These are phyloP conservation scores for Trachemys scripta DNA, from an alignment of 2,113 vertebrate genomes.

Conservation along the genomic window DNA sequence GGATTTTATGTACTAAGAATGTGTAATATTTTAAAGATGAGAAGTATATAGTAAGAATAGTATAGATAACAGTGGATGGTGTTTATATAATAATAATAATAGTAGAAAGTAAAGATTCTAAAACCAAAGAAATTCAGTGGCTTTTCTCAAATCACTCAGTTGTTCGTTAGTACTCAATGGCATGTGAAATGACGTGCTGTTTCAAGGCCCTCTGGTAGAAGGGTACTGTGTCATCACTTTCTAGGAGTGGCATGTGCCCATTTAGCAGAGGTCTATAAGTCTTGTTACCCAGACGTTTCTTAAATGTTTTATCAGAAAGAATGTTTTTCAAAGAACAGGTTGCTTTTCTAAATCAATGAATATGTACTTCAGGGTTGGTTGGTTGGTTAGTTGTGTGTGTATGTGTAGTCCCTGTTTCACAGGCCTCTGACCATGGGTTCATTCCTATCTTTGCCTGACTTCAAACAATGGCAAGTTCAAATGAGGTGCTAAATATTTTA, in stretches of 20 bases:
- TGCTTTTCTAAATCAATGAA: not conserved
- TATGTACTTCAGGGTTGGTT: accelerated
- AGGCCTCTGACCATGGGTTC: not conserved
- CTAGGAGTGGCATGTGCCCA: not conserved
- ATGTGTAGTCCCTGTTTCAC: not conserved
- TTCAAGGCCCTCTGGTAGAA: not conserved
- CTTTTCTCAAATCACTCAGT: not conserved
- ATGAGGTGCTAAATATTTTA: not conserved
- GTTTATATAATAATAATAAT: not conserved
- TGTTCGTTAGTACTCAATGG: not conserved
- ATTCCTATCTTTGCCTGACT: not conserved
- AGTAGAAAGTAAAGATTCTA: not conserved
- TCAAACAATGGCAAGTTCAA: not conserved
- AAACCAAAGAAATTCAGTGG: not conserved
- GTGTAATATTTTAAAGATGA: not conserved
- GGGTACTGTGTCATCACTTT: not conserved
- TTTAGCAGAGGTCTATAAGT: not conserved
- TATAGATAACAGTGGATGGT: not conserved
- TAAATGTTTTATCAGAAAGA: not conserved
- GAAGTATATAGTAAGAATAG: not conserved
- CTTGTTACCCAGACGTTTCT: not conserved
- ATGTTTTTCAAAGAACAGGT: not conserved
- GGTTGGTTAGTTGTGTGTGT: not conserved
- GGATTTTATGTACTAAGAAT: not conserved
- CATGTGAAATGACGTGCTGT: not conserved